Evolutionary conservation across 2,113 vertebrate species (phyloP).

Genomic region (Shinisaurus crocodilurus): DNA sequence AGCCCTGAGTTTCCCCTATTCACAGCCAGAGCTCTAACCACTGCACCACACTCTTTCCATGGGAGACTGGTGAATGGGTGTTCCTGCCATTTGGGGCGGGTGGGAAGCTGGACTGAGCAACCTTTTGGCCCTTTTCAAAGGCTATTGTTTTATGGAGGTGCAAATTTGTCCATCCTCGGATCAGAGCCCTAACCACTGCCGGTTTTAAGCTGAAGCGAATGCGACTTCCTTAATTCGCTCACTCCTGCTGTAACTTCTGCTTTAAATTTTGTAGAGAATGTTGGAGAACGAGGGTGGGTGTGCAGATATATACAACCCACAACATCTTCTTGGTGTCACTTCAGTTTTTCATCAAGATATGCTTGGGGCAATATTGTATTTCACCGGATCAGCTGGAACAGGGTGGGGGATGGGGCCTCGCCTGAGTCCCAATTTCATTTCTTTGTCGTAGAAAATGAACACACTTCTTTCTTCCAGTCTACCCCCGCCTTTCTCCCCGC

Average conservation of each 20-base stretch:
- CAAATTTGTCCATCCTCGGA: neutral
- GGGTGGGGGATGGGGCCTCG: neutral
- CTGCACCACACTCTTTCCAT: neutral
- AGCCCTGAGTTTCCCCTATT: neutral
- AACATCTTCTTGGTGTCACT: conserved; percentile 3
- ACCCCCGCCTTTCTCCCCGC: neutral
- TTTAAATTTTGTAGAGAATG: conserved; percentile 28
- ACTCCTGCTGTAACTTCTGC: conserved; percentile 12
- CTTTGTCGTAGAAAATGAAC: conserved; percentile 15
- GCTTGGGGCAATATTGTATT: conserved; percentile 40
- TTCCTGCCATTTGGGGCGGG: neutral
- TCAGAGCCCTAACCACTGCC: neutral
- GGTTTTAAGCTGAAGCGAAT: neutral
- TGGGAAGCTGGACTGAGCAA: neutral
- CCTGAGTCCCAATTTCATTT: conserved; percentile 7
- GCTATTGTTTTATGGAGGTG: neutral
- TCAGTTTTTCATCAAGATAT: conserved; percentile 39
- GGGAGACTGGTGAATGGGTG: neutral
- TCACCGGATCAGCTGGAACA: conserved; percentile 34
- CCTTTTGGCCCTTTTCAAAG: neutral
- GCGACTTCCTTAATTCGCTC: neutral
- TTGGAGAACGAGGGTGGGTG: neutral
- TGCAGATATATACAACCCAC: neutral
- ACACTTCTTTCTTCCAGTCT: conserved; percentile 6
- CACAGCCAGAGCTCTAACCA: neutral